Base-by-base conservation (phyloP, 2,113 vertebrate genomes). In the Anolis sagrei region DNA sequence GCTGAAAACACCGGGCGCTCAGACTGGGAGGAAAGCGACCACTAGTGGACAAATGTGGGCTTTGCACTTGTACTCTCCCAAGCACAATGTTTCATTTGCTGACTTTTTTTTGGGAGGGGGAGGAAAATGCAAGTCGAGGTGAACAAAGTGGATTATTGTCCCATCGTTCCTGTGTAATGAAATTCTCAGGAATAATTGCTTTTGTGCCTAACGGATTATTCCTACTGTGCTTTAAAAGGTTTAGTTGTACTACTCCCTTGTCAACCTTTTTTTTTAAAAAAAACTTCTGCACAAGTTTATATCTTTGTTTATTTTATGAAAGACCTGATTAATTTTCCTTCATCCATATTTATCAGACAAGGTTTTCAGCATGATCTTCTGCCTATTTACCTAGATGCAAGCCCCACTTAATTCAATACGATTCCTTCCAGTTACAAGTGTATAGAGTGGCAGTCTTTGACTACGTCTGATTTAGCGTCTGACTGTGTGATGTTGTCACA, bases 11-110 rank as follows among this genome's bases (percentile, higher is more conserved):
- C 82, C 84, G 81, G 87, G 86, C 82, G 74, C 69, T 90, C 77
- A 88, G 86, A 84, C 92, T 93, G 94, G 91, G 94, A 92, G 93
- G 91, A 95, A 95, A 96, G 97, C 97, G 97, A 97, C 96, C 95
- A 97, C 98, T 98, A 97, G 97, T 76, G 98, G 97, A 73, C 89
- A 91, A 89, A 90, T n/a, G 90, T 76, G 89, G 91, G 92, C 34
- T 92, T 94, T 97, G 95, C 96, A 96, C 44, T 93, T 86, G 48
- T 89, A 93, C 91, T 94, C 70, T 89, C 74, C 93, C 91, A 91
- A 92, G 92, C 92, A 87, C 92, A 95, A 95, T 92, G 88, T 87
- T 86, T 88, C 74, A 87, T 91, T 89, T 62, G 92, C 91, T 87
- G 70, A 25, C 73, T 58, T 27, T 14, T 73, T 62, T 54, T 9